Percentiles rank a stretch among this genome's conserved stretches.
Evolutionary conservation across 2,797 vertebrate genomes (phyloP).

Genomic region (Acanthurus lineatus): DNA sequence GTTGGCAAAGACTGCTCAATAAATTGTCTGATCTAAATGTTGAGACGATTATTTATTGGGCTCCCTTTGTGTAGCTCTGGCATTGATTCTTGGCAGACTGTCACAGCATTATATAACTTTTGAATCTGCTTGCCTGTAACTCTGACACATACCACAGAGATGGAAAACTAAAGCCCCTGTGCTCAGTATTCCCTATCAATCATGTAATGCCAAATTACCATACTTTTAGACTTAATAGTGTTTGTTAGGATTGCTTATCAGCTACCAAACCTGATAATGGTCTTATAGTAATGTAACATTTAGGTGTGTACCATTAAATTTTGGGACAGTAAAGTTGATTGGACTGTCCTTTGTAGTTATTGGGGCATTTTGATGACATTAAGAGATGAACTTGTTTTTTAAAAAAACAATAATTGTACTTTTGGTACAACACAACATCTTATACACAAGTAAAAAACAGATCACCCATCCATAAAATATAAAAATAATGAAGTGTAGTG

Average conservation of each 20-base stretch:
- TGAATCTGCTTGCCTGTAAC: conserved; percentile 30
- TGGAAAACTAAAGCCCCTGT: conserved; percentile 17
- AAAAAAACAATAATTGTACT: not conserved
- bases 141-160: conserved; percentile 23
- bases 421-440: not conserved
- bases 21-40: conserved; percentile 30
- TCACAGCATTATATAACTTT: conserved; percentile 52
- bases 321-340: not conserved
- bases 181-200: conserved; percentile 5
- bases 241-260: not conserved
- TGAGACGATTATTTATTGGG: conserved; percentile 42
- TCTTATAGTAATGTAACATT: not conserved
- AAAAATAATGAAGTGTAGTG: not conserved
- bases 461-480: not conserved
- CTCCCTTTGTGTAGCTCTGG: conserved; percentile 17
- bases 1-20: conserved; percentile 20
- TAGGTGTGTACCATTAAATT: not conserved
- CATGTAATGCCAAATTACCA: not conserved
- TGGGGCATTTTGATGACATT: not conserved
- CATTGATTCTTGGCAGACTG: conserved; percentile 31
- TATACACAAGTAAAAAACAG: not conserved
- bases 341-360: not conserved
- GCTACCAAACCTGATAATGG: not conserved
- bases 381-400: not conserved
- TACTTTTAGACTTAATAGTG: not conserved